phyloP scores from a whole-genome alignment of 30 jellyfish, hydroid and myxozoan species.

The Aurelia sp. region DNA sequence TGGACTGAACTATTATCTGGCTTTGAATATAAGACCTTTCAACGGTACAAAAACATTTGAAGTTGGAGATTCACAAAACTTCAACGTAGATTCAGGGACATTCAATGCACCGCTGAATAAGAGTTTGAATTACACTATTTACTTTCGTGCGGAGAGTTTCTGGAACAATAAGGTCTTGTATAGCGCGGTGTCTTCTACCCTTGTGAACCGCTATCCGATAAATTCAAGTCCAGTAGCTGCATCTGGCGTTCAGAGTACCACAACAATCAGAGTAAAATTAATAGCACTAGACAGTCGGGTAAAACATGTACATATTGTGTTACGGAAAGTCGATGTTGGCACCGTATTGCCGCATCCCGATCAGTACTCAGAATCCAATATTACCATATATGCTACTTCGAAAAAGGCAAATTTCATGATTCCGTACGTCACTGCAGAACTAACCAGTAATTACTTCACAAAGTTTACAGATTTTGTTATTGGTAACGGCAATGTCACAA shows the following conservation, averaged over 20 bases:
- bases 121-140: slow-evolving; percentile 45
- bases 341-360: slow-evolving; percentile 14
- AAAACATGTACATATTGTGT: slow-evolving; percentile 34
- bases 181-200: slow-evolving; percentile 41
- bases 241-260: slow-evolving; percentile 10
- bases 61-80: slow-evolving; percentile 60
- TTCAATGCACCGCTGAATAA: slow-evolving; percentile 56
- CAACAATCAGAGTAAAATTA: slow-evolving; percentile 24
- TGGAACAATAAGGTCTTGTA: slow-evolving; percentile 52
- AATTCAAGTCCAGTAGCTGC: slow-evolving; percentile 7
- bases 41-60: slow-evolving; percentile 5
- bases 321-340: slow-evolving; percentile 24
- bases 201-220: slow-evolving; percentile 40
- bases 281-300: slow-evolving; percentile 1
- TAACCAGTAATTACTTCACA: slow-evolving; percentile 3
- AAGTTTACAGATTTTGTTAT: background rate
- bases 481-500: slow-evolving; percentile 54
- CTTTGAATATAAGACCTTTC: slow-evolving; percentile 21
- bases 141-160: slow-evolving; percentile 38
- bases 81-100: background rate
- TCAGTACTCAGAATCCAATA: slow-evolving; percentile 25
- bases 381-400: slow-evolving; percentile 25
- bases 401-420: background rate
- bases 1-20: slow-evolving; percentile 28
- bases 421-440: slow-evolving; percentile 73